Percentiles rank a stretch among this genome's conserved stretches.
Conservation (phyloP, 2,113 vertebrate genomes). For the Pygoscelis antarcticus region DNA sequence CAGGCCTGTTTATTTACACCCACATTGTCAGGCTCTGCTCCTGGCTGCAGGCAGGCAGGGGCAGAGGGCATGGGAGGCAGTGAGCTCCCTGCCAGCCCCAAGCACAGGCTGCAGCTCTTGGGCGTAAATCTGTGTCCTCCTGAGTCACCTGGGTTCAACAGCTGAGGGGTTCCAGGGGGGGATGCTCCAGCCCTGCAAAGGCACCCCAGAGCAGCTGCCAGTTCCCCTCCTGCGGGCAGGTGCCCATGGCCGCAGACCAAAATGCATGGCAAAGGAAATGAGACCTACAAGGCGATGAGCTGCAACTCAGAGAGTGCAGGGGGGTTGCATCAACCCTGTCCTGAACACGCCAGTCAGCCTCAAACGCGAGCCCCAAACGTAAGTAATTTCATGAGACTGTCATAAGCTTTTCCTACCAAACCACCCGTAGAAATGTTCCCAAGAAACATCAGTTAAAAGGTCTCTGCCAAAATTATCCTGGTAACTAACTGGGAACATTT, state of each 20-base stretch:
- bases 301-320: neutral
- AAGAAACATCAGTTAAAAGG: slow-evolving; percentile 10
- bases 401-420: slow-evolving; percentile 60
- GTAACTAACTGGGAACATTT: slow-evolving; percentile 41
- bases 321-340: neutral
- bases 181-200: neutral
- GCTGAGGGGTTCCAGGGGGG: neutral
- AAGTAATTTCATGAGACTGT: slow-evolving; percentile 34
- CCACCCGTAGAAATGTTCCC: neutral
- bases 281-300: neutral
- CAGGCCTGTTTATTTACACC: neutral
- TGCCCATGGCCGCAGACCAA: neutral
- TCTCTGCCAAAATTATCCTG: slow-evolving; percentile 40
- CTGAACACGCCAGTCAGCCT: neutral
- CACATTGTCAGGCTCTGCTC: neutral
- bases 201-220: neutral
- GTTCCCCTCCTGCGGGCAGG: neutral
- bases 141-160: neutral
- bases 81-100: neutral
- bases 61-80: neutral
- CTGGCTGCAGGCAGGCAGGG: rapidly evolving
- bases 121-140: neutral
- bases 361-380: neutral
- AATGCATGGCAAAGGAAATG: rapidly evolving
- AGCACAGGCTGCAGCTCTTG: neutral